Percentiles rank a stretch among this genome's conserved stretches.
phyloP scores from a whole-genome alignment of 1,140 invertebrate genomes.

The Uloborus diversus region DNA sequence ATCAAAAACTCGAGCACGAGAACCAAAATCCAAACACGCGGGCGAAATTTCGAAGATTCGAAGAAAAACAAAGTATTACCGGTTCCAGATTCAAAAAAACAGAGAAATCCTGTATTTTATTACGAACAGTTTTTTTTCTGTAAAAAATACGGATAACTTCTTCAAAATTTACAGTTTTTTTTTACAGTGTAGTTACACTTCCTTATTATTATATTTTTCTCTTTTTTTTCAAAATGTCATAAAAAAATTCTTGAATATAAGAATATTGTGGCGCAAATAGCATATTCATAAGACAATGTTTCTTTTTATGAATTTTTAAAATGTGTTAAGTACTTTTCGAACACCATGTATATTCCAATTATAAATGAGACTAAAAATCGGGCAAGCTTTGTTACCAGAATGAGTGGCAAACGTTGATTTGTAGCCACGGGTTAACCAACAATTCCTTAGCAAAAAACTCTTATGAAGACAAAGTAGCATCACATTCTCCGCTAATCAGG shows the following conservation, averaged over 20 bases:
- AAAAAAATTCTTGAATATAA: background rate
- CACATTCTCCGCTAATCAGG: constrained; percentile 11
- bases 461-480: constrained; percentile 31
- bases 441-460: background rate
- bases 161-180: too few species aligned
- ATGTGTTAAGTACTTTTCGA: background rate
- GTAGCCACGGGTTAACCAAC: background rate
- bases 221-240: background rate
- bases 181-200: too few species aligned
- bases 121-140: too few species aligned
- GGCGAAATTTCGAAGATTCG: too few species aligned
- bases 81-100: too few species aligned
- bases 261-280: background rate
- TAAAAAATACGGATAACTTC: too few species aligned
- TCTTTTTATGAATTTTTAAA: background rate
- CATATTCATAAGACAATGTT: background rate
- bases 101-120: too few species aligned
- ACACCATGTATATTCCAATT: background rate
- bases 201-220: too few species aligned
- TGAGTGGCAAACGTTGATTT: background rate
- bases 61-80: too few species aligned
- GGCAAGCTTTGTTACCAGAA: background rate
- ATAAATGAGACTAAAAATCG: background rate
- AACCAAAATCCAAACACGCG: too few species aligned
- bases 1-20: too few species aligned